Evolutionary conservation across 2,888 invertebrate species (phyloP).

Genomic region (Himalopsyche anomala): DNA sequence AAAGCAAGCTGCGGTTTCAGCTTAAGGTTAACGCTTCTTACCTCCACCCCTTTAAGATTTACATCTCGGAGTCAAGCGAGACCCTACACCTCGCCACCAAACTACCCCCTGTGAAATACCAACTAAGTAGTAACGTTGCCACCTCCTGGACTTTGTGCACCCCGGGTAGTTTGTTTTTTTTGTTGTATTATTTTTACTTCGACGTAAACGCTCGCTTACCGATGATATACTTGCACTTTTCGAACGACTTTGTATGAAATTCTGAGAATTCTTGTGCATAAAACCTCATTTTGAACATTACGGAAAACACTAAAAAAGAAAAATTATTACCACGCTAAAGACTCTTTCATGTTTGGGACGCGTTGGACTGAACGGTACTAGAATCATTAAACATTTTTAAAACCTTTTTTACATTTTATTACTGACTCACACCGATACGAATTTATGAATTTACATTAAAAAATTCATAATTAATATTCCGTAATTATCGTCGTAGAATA

Average conservation of each 20-base stretch:
- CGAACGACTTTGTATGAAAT: constrained; percentile 44
- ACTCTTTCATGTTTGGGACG: neutral
- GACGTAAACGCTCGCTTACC: constrained; percentile 56
- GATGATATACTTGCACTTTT: constrained; percentile 42
- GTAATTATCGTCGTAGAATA: too few species aligned
- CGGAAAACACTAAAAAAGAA: constrained; percentile 17
- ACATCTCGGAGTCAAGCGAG: constrained; percentile 61
- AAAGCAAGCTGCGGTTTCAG: constrained; percentile 58
- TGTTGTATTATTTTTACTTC: constrained; percentile 47
- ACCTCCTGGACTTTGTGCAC: constrained; percentile 13
- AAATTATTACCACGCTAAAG: neutral
- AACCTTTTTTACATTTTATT: too few species aligned
- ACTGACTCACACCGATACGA: too few species aligned
- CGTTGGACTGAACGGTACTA: too few species aligned
- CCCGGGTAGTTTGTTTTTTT: constrained; percentile 53
- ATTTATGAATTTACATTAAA: too few species aligned
- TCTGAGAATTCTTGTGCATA: neutral
- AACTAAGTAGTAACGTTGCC: constrained; percentile 46
- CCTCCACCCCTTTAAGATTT: constrained; percentile 62
- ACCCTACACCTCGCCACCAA: constrained; percentile 15
- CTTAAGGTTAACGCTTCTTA: constrained; percentile 65
- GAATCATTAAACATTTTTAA: too few species aligned
- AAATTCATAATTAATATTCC: too few species aligned
- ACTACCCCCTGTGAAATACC: constrained; percentile 35
- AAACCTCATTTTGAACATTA: constrained; percentile 13